Base-by-base conservation (phyloP, 2,797 vertebrate genomes). In the Tachyglossus aculeatus region DNA sequence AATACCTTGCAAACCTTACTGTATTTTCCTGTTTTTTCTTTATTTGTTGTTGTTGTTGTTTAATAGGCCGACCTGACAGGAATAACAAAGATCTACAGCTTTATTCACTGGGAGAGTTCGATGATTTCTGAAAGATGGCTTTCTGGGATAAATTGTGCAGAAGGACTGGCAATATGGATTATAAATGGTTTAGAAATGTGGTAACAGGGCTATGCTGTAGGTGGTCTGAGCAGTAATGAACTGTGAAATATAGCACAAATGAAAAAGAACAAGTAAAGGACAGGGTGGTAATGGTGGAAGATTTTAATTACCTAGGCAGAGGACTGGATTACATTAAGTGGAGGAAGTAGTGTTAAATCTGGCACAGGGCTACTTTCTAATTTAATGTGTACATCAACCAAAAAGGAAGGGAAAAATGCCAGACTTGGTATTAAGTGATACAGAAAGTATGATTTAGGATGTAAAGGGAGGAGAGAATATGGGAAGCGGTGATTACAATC, bases 271-370 rank as follows among this genome's bases (percentile, higher is more conserved):
- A 75, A 22, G 44, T 39, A 73, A 73, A 88, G 67, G 83, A 71
- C 25, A 21, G 2, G 27, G 31, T 60, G 54, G 52, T 0, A 1
- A 71, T 19, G 55, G 75, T 39, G 70, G 61, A 62, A 81, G 70
- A 73, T 78, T 86, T 89, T 87, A 88, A 90, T 91, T 87, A 83
- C 75, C 82, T 78, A 71, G 33, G 64, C 75, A 74, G 54, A 69
- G 74, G 78, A 81, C 63, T 55, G 83, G 76, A 85, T 88, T 79
- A 81, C 43, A 79, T 74, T 77, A 85, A 82, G 77, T n/a, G 3
- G 67, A 82, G 74, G 77, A 89, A 86, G 74, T 38, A 68, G 77
- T 72, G 54, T 67, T 77, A 69, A 70, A 71, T 83, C 76, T 85
- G 67, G 50, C 75, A 33, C 70, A 77, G 68, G 36, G 57, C 57